Evolutionary conservation across 1,140 invertebrate species (phyloP).

Genomic region (Zaprionus camerounensis): DNA sequence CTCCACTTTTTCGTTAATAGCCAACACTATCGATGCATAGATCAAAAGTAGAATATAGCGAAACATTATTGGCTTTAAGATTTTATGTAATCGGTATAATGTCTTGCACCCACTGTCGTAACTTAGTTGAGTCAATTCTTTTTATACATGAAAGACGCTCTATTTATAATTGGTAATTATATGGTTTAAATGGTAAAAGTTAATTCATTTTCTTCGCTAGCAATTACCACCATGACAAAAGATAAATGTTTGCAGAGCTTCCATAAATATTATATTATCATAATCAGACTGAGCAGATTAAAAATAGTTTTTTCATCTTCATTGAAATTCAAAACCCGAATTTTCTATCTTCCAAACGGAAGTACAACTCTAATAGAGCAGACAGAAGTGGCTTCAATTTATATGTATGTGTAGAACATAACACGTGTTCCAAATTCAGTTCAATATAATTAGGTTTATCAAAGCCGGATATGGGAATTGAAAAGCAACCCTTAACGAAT

Average conservation of each 20-base stretch:
- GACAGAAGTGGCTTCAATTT: neutral
- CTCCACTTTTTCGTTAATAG: neutral
- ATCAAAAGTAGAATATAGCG: neutral
- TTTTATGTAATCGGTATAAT: neutral
- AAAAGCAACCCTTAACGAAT: constrained; percentile 31
- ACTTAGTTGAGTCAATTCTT: neutral
- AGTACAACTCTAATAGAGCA: constrained; percentile 3
- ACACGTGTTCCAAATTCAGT: constrained; percentile 75
- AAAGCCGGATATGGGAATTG: constrained; percentile 61
- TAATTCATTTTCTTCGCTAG: neutral
- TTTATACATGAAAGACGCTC: neutral
- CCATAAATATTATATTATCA: neutral
- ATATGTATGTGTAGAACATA: constrained; percentile 69
- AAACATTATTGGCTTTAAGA: neutral
- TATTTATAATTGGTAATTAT: neutral
- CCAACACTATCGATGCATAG: neutral
- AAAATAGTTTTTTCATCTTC: neutral
- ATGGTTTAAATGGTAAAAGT: neutral
- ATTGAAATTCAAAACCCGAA: neutral
- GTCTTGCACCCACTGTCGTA: neutral
- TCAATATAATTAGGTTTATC: constrained; percentile 70
- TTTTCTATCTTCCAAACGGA: constrained; percentile 9
- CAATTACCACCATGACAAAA: neutral
- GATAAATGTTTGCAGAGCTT: neutral
- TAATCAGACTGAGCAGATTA: neutral